These are phyloP conservation scores for Sipha maydis DNA, from an alignment of 2,888 invertebrate genomes.

Conservation along the genomic window DNA sequence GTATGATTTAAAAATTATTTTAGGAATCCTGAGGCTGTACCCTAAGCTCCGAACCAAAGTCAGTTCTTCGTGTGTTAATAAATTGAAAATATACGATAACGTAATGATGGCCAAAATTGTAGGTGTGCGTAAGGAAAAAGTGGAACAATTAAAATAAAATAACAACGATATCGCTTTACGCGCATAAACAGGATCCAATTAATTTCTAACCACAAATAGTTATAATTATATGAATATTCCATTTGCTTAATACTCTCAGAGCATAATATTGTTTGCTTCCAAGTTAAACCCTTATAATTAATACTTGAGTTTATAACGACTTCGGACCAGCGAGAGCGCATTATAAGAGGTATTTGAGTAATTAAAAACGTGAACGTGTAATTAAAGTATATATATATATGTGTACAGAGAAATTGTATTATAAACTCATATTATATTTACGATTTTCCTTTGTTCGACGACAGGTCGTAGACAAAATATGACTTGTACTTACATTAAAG, in stretches of 20 bases:
- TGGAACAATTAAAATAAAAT: too few relatives aligned
- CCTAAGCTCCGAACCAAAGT: too few relatives aligned
- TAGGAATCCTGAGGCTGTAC: too few relatives aligned
- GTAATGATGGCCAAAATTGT: too few relatives aligned
- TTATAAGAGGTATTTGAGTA: not conserved
- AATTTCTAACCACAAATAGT: not conserved
- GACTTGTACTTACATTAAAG: too few relatives aligned
- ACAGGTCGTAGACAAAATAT: not conserved
- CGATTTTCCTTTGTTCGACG: not conserved
- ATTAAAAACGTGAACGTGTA: conserved; percentile 23
- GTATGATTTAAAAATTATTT: too few relatives aligned
- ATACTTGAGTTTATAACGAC: conserved; percentile 14
- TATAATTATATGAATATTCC: not conserved
- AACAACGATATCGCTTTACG: too few relatives aligned
- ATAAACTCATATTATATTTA: not conserved
- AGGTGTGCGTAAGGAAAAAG: too few relatives aligned
- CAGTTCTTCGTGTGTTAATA: too few relatives aligned
- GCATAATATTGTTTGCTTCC: conserved; percentile 8
- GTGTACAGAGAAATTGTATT: too few relatives aligned
- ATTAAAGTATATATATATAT: not conserved
- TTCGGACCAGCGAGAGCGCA: not conserved
- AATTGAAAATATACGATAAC: too few relatives aligned
- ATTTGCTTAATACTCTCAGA: conserved; percentile 3
- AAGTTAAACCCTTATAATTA: conserved; percentile 11
- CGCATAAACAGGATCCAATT: not conserved